Conservation (phyloP, 1,140 invertebrate genomes). For the Bemisia tabaci region DNA sequence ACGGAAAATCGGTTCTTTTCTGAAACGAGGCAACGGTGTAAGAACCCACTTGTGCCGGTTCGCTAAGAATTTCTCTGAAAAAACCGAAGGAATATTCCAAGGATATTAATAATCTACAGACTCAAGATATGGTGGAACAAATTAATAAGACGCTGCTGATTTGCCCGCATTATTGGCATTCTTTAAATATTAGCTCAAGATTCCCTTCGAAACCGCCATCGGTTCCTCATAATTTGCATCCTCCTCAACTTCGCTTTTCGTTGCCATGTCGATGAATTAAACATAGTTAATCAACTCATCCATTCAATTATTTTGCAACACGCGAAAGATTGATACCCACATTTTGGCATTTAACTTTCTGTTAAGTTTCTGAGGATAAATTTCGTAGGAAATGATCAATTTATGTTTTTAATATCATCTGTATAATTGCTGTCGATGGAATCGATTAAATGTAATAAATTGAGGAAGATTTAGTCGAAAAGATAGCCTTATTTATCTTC, state of each 20-base stretch:
- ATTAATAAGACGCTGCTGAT: not conserved
- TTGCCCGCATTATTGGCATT: not conserved
- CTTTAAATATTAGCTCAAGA: not conserved
- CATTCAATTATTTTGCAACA: too few relatives aligned
- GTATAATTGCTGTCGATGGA: too few relatives aligned
- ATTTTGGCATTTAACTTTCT: too few relatives aligned
- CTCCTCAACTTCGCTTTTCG: not conserved
- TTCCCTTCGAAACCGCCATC: not conserved
- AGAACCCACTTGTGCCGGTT: not conserved
- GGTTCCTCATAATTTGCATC: not conserved
- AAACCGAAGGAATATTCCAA: not conserved
- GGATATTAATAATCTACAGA: not conserved
- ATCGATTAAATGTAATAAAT: too few relatives aligned
- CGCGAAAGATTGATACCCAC: too few relatives aligned
- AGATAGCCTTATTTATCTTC: too few relatives aligned
- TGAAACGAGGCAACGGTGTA: slow-evolving; percentile 6
- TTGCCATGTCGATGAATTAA: too few relatives aligned
- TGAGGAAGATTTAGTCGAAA: too few relatives aligned
- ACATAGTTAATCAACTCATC: too few relatives aligned
- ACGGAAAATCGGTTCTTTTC: slow-evolving; percentile 2
- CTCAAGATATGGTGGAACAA: not conserved
- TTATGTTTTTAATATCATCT: too few relatives aligned
- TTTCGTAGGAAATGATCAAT: too few relatives aligned
- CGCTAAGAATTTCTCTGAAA: not conserved
- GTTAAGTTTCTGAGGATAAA: too few relatives aligned